Conservation (phyloP, 2,113 vertebrate species). For the Anser cygnoides region DNA sequence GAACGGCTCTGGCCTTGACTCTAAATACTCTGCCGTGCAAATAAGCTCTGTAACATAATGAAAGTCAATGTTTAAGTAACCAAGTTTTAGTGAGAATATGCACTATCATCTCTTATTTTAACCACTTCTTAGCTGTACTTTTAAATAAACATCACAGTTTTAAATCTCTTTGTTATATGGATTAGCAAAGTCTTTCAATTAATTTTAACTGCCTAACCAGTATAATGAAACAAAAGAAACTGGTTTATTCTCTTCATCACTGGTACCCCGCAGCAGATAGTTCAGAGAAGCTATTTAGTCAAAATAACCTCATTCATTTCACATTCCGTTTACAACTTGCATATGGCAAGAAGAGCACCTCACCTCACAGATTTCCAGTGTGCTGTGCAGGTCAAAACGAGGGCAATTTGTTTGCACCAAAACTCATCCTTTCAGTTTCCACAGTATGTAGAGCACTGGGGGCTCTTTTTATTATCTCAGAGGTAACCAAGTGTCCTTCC, state of each 20-base stretch:
- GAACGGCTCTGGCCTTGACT: neutral
- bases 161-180: neutral
- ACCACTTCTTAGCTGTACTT: neutral
- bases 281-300: neutral
- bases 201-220: neutral
- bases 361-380: neutral
- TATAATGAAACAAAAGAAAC: neutral
- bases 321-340: conserved; percentile 13
- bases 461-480: neutral
- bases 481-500: neutral
- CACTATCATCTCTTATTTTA: neutral
- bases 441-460: neutral
- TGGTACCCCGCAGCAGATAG: conserved; percentile 12
- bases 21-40: neutral
- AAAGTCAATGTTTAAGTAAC: neutral
- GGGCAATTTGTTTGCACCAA: neutral
- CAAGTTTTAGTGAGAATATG: neutral
- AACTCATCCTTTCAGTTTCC: neutral
- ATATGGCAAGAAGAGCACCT: neutral
- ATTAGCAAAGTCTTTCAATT: neutral
- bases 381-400: neutral
- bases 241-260: conserved; percentile 6
- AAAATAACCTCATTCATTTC: conserved; percentile 23
- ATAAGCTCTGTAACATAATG: neutral
- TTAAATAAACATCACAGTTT: neutral